Percentiles rank a stretch among this genome's conserved stretches.
Conservation (phyloP, 2,888 invertebrate genomes). For the Mesodorylaimus sp. region DNA sequence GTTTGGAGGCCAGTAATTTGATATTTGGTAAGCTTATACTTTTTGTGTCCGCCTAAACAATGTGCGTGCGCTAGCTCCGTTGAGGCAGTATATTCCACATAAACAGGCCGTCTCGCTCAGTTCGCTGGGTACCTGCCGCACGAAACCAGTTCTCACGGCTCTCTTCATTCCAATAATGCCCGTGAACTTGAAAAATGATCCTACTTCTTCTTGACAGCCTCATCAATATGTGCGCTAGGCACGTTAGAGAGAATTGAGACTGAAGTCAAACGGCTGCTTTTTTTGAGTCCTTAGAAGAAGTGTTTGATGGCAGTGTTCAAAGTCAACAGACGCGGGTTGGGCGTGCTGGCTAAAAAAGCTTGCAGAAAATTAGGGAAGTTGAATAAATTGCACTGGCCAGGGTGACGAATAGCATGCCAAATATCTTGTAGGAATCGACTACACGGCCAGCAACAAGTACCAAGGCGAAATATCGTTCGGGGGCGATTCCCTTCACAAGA, state of each 20-base stretch:
- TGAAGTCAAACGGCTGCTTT: too few relatives aligned
- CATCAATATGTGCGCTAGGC: too few relatives aligned
- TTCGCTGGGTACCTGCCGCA: background rate
- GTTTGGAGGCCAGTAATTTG: conserved; percentile 35
- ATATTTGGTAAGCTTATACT: conserved; percentile 31
- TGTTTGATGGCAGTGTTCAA: background rate
- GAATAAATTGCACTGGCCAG: too few relatives aligned
- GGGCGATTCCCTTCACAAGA: conserved; percentile 31
- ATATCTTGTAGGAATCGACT: conserved; percentile 31
- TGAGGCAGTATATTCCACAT: background rate
- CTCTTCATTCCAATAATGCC: background rate
- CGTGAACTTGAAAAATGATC: too few relatives aligned
- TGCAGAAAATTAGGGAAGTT: too few relatives aligned
- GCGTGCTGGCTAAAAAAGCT: too few relatives aligned
- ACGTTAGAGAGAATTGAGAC: too few relatives aligned
- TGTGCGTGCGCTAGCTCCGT: background rate
- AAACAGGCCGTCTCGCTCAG: background rate
- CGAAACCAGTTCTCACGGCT: background rate
- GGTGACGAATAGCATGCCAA: too few relatives aligned
- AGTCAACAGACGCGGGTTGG: background rate
- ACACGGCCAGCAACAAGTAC: conserved; percentile 40
- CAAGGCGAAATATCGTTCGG: conserved; percentile 37
- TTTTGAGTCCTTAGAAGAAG: background rate
- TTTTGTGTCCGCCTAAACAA: background rate
- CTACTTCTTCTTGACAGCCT: too few relatives aligned